A percentile compares a stretch with the other conserved stretches of the same genome.
These are phyloP conservation scores for Oreochromis aureus DNA, from an alignment of 2,113 vertebrate species.

Conservation along the genomic window DNA sequence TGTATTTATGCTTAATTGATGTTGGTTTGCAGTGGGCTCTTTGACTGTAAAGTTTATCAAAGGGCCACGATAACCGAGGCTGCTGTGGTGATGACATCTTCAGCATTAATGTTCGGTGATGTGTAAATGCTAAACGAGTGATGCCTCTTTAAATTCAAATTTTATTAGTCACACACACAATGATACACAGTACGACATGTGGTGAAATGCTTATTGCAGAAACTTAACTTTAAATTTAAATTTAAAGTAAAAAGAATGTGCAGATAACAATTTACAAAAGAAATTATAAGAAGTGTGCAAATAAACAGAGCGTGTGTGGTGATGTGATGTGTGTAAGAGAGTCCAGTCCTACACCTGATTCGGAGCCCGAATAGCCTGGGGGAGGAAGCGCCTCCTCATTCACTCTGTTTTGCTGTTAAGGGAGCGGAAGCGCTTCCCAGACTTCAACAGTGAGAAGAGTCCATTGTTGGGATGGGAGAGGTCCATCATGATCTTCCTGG, in stretches of 20 bases:
- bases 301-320: neutral
- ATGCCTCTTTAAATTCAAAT: neutral
- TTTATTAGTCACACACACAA: neutral
- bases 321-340: neutral
- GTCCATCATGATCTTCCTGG: too few species aligned
- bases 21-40: neutral
- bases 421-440: fast-evolving
- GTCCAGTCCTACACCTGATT: neutral
- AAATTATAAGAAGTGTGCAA: neutral
- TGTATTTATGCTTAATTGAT: neutral
- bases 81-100: neutral
- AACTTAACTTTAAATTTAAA: neutral
- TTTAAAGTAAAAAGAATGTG: neutral
- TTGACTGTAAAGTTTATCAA: neutral
- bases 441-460: neutral
- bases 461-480: neutral
- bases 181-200: neutral
- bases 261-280: neutral
- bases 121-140: neutral
- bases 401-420: neutral
- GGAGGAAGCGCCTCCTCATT: neutral
- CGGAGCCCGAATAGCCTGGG: neutral
- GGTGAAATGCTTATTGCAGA: neutral
- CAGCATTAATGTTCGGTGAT: fast-evolving
- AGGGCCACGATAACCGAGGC: neutral